Evolutionary conservation across 2,888 invertebrate genomes (phyloP), one percentile per base, ranked within the genome.

Genomic region (Hydrotaea diabolus): DNA sequence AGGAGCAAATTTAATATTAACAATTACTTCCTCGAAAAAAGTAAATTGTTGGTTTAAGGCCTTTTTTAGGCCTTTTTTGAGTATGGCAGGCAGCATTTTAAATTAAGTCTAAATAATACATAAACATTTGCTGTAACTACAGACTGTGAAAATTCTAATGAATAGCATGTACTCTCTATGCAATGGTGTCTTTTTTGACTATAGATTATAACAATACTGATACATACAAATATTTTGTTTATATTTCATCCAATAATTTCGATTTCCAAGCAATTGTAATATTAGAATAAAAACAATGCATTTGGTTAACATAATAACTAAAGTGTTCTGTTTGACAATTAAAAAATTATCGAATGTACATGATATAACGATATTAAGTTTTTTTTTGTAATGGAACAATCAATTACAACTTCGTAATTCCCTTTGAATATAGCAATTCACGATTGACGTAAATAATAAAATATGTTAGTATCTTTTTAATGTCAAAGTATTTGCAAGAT

Each of bases 121-220:
- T 43, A 43, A 43, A 43, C 15, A 43, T 1, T 43, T 7, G 2
- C 43, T 13, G 31, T 31, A 31, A 31, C n/a, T 39, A 39, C n/a
- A 49, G 49, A 49, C 49, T 49, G 43, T 43, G n/a, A 49, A n/a
- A n/a, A 49, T n/a, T 1, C n/a, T 43, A 43, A 43, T n/a, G n/a
- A n/a, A n/a, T 2, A 13, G 39, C n/a, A n/a, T 49, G 43, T 43
- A 43, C 43, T 43, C 43, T 43, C 43, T 49, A 49, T 49, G n/a
- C n/a, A 49, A 49, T 15, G 4, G 49, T 49, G 49, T 49, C 43
- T 43, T 49, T 49, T 49, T 49, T 49, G 49, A 49, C 15, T 11
- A 8, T 49, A 49, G 49, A 49, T 49, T 49, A 49, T 49, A 49
- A 49, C 49, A 49, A 49, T 49, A 49, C 49, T n/a, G n/a, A 49